Evolutionary conservation across 2,888 invertebrate species (phyloP).

Genomic region (Eupithecia centaureata): DNA sequence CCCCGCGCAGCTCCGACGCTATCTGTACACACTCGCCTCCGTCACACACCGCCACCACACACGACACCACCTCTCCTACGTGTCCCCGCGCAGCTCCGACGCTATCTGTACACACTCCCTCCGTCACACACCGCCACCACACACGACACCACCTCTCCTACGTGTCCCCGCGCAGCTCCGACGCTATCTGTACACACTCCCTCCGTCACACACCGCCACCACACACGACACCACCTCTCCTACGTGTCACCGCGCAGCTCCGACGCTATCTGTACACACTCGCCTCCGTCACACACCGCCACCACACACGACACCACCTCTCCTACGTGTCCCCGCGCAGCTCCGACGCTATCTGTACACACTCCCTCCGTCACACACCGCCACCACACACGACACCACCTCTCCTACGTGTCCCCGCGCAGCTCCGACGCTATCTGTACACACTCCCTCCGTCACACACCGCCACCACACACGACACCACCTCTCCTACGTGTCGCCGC

Average conservation of each 20-base stretch:
- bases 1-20: constrained; percentile 61
- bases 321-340: constrained; percentile 59
- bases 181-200: constrained; percentile 23
- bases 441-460: constrained; percentile 1
- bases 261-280: constrained; percentile 21
- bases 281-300: not conserved
- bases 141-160: not conserved
- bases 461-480: not conserved
- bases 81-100: constrained; percentile 66
- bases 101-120: constrained; percentile 21
- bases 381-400: not conserved
- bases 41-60: not conserved
- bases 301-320: not conserved
- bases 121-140: not conserved
- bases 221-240: not conserved
- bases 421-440: constrained; percentile 51
- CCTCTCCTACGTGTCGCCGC: constrained; percentile 53
- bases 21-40: constrained; percentile 20
- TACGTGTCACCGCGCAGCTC: constrained; percentile 66
- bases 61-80: not conserved
- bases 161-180: constrained; percentile 66
- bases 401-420: constrained; percentile 55
- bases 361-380: not conserved
- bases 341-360: constrained; percentile 48
- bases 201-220: not conserved